Percentiles rank a stretch among this genome's conserved stretches.
These are phyloP conservation scores for Pantherophis guttatus DNA, from an alignment of 2,113 vertebrate genomes.

Conservation along the genomic window DNA sequence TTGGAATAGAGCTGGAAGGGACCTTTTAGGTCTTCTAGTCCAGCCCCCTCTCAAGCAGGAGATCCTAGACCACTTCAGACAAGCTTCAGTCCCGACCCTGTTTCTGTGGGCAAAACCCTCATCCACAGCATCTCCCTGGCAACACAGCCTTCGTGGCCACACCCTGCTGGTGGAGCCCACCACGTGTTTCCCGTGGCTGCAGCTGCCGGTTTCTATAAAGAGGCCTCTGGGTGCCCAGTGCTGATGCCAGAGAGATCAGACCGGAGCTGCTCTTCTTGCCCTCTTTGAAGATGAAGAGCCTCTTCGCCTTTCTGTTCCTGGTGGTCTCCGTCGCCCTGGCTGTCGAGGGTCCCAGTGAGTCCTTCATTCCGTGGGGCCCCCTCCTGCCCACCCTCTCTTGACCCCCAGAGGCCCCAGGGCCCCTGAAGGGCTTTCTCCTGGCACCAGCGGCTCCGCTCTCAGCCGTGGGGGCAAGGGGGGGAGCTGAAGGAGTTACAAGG, in stretches of 20 bases:
- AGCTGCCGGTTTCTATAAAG: background rate
- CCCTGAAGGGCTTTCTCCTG: background rate
- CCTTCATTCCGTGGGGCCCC: background rate
- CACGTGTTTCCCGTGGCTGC: background rate
- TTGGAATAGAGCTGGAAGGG: no score
- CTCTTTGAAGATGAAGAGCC: background rate
- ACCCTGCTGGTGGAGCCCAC: background rate
- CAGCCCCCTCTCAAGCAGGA: no score
- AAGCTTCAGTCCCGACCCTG: no score
- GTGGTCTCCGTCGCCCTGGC: background rate
- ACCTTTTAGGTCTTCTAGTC: no score
- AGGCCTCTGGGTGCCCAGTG: background rate
- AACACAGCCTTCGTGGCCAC: background rate
- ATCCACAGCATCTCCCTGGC: background rate
- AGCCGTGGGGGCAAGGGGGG: background rate
- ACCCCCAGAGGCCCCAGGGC: background rate
- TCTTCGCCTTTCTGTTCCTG: background rate
- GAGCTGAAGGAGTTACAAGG: background rate
- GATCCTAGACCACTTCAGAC: no score
- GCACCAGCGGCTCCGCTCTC: background rate
- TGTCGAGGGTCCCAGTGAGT: background rate
- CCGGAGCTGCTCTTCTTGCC: background rate
- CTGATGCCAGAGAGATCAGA: accelerated
- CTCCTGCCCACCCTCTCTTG: background rate
- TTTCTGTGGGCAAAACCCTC: background rate